These are phyloP conservation scores for Sarcoramphus papa DNA, from an alignment of 2,797 vertebrate species.

Conservation along the genomic window DNA sequence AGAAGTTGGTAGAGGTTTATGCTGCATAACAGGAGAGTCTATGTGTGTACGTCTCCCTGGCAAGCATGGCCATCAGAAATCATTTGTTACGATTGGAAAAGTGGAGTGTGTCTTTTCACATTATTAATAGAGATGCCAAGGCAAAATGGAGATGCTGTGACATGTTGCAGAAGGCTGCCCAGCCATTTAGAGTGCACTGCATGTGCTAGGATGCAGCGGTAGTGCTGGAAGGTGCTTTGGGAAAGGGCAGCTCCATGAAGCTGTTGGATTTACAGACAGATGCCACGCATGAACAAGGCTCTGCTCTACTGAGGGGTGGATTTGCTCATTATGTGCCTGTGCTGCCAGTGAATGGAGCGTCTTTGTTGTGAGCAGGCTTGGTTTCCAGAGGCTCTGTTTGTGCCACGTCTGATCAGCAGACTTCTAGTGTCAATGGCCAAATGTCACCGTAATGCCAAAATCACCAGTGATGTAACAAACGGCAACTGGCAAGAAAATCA, in stretches of 20 bases:
- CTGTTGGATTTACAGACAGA: background rate
- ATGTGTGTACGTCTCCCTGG: background rate
- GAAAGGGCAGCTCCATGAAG: background rate
- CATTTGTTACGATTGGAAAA: background rate
- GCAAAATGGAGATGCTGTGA: background rate
- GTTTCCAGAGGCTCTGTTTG: background rate
- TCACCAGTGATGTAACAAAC: background rate
- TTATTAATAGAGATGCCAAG: background rate
- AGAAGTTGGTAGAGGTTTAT: background rate
- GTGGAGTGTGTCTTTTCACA: background rate
- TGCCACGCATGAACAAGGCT: background rate
- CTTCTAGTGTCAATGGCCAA: slow-evolving; percentile 32
- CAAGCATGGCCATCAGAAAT: background rate
- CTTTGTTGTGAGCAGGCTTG: background rate
- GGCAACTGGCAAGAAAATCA: slow-evolving; percentile 40
- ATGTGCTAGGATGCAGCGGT: background rate
- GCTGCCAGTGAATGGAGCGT: background rate
- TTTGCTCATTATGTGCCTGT: background rate
- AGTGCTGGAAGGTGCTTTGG: background rate
- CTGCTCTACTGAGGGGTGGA: background rate
- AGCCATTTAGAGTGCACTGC: background rate
- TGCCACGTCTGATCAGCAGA: slow-evolving; percentile 72
- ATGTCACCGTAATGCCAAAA: slow-evolving; percentile 38
- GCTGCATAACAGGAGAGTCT: background rate
- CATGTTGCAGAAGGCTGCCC: background rate